phyloP scores from a whole-genome alignment of 2,797 vertebrate genomes.

The Garrulus glandarius region DNA sequence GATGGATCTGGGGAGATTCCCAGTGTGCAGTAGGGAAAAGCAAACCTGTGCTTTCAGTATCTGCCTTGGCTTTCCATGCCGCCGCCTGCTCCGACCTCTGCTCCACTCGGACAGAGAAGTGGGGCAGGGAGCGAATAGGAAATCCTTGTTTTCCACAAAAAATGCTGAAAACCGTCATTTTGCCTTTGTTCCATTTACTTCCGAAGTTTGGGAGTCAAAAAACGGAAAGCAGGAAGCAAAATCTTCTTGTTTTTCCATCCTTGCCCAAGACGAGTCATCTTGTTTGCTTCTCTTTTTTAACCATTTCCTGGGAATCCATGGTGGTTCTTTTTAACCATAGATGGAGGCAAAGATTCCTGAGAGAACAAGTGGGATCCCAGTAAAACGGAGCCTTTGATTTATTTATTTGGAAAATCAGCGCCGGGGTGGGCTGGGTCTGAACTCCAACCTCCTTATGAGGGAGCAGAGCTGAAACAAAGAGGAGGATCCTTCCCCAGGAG shows the following conservation, averaged over 20 bases:
- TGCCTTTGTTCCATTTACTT: not conserved
- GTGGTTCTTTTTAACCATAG: not conserved
- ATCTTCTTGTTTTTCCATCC: not conserved
- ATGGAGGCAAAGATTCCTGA: not conserved
- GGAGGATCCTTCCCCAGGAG: slow-evolving; percentile 36
- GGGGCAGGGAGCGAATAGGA: not conserved
- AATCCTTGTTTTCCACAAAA: not conserved
- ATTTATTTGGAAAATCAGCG: not conserved
- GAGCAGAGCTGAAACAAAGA: not conserved
- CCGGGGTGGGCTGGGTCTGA: not conserved
- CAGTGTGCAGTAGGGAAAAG: not conserved
- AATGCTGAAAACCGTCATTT: rapidly evolving
- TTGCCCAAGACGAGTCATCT: not conserved
- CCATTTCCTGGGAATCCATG: not conserved
- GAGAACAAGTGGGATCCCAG: not conserved
- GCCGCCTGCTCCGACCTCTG: rapidly evolving
- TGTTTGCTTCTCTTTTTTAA: not conserved
- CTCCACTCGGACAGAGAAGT: rapidly evolving
- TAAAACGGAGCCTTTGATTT: not conserved
- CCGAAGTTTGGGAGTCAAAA: not conserved
- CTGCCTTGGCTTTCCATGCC: not conserved
- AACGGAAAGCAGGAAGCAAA: not conserved
- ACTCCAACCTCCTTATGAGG: not conserved
- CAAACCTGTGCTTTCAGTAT: rapidly evolving
- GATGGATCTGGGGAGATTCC: rapidly evolving